Evolutionary conservation across 2,888 invertebrate genomes (phyloP).

Genomic region (Nemoura dubitans): DNA sequence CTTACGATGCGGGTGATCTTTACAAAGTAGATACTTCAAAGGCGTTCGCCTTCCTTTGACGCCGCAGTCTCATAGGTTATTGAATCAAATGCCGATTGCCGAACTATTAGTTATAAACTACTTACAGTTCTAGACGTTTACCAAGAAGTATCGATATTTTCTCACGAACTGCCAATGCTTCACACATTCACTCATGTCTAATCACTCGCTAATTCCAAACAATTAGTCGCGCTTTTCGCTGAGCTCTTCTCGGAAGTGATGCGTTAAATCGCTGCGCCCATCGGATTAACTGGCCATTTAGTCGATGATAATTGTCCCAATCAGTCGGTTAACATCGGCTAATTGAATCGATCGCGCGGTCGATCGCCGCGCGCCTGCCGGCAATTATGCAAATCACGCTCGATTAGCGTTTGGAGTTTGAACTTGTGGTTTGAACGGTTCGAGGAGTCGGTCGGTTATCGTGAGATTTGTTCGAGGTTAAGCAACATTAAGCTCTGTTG

Average conservation of each 20-base stretch:
- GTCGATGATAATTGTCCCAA: slow-evolving; percentile 5
- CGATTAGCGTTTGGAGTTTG: neutral
- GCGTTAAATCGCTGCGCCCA: neutral
- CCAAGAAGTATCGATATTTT: neutral
- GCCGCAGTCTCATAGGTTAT: neutral
- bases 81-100: neutral
- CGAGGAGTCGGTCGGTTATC: neutral
- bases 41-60: neutral
- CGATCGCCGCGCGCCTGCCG: neutral
- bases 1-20: neutral
- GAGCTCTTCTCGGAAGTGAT: neutral
- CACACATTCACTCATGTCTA: neutral
- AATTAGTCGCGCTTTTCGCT: neutral
- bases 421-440: neutral
- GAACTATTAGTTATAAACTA: neutral
- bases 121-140: neutral
- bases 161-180: neutral
- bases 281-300: neutral
- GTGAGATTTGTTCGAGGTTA: neutral
- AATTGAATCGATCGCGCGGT: slow-evolving; percentile 1
- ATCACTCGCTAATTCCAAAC: neutral
- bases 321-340: neutral
- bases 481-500: neutral
- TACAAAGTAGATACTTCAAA: no score
- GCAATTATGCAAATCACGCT: neutral